Evolutionary conservation across 92 coral and sea anemone species (phyloP).

Genomic region (Siderastrea radians): DNA sequence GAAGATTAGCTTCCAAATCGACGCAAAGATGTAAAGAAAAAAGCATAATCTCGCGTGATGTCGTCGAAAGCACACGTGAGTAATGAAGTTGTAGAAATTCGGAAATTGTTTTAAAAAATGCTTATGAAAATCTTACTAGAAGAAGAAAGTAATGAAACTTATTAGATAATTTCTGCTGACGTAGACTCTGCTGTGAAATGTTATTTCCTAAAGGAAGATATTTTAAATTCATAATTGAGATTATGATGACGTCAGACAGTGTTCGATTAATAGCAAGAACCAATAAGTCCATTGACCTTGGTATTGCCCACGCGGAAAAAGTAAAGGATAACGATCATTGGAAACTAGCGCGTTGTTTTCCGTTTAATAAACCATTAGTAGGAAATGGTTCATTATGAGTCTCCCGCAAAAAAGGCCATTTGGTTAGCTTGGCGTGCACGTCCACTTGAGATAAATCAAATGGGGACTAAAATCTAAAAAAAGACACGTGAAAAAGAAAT

Average conservation of each 20-base stretch:
- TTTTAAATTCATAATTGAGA: slow-evolving; percentile 9
- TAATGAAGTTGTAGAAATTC: neutral
- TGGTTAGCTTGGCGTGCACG: neutral
- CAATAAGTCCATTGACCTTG: neutral
- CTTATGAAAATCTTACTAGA: too few relatives aligned
- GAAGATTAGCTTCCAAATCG: neutral
- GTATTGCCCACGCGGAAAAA: slow-evolving; percentile 48
- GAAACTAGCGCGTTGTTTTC: slow-evolving; percentile 28
- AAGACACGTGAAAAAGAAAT: neutral
- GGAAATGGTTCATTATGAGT: slow-evolving; percentile 32
- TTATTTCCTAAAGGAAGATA: neutral
- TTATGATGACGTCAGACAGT: slow-evolving; percentile 21
- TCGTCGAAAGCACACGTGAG: neutral
- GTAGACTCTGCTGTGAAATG: neutral
- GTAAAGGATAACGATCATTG: slow-evolving; percentile 16
- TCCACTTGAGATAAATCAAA: neutral
- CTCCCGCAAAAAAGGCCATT: slow-evolving; percentile 25
- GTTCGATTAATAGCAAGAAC: neutral
- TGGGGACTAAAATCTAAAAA: neutral
- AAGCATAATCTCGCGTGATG: neutral
- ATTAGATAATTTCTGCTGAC: neutral
- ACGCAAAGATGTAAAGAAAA: neutral
- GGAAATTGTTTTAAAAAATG: neutral
- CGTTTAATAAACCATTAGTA: slow-evolving; percentile 37
- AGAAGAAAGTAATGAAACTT: too few relatives aligned